Evolutionary conservation across 2,113 vertebrate species (phyloP).

Genomic region (Sprattus sprattus): DNA sequence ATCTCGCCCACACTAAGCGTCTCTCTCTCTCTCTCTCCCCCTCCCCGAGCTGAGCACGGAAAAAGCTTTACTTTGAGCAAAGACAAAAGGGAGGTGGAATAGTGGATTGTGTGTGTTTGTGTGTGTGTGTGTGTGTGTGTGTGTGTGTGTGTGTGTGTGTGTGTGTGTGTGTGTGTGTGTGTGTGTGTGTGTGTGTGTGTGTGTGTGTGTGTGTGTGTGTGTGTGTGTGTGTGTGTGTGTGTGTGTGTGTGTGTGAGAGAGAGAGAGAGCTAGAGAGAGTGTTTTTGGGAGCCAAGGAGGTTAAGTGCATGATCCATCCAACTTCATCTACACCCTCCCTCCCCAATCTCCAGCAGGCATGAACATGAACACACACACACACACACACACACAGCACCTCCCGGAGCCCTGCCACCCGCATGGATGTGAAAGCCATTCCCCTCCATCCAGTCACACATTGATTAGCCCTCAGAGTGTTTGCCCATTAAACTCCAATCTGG

Average conservation of each 20-base stretch:
- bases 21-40: conserved; percentile 24
- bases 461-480: conserved; percentile 66
- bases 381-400: conserved; percentile 8
- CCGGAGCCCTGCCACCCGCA: conserved; percentile 44
- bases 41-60: neutral
- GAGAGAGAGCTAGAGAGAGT: too few species aligned
- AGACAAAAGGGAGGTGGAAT: conserved; percentile 7
- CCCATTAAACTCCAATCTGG: conserved; percentile 64
- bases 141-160: neutral
- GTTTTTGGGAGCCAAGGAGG: conserved; percentile 3
- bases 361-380: conserved; percentile 8
- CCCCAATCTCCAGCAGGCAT: neutral
- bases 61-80: conserved; percentile 16
- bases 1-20: conserved; percentile 40
- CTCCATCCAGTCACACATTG: conserved; percentile 57
- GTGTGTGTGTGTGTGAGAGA: too few species aligned
- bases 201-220: neutral
- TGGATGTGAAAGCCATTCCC: conserved; percentile 49
- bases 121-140: neutral
- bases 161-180: neutral
- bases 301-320: conserved; percentile 18
- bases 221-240: neutral
- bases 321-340: neutral
- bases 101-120: neutral
- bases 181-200: neutral